A percentile compares a stretch with the other conserved stretches of the same genome.
These are phyloP conservation scores for Platygyra sinensis DNA, from an alignment of 64 coral and sea anemone genomes.

Conservation along the genomic window DNA sequence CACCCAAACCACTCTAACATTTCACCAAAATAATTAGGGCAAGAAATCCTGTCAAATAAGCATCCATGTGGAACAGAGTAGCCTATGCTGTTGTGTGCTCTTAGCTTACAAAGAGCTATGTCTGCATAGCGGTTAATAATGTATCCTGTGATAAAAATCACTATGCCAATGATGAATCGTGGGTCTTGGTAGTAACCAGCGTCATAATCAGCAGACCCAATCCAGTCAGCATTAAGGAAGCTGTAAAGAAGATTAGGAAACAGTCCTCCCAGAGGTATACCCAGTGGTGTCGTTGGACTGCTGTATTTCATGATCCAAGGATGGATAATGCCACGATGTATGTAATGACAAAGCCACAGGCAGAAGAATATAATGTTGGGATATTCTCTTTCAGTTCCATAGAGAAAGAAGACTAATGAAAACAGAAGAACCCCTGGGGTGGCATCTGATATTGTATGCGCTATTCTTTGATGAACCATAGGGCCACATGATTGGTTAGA, in stretches of 20 bases:
- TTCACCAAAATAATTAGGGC: too few species aligned
- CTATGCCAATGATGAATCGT: slow-evolving; percentile 41
- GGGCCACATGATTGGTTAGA: not conserved
- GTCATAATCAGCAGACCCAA: slow-evolving; percentile 19
- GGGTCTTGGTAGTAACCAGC: slow-evolving; percentile 45
- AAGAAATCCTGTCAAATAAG: too few species aligned
- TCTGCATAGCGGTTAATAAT: slow-evolving; percentile 55
- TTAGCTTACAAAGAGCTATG: slow-evolving; percentile 25
- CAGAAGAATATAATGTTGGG: slow-evolving; percentile 49
- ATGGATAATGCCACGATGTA: slow-evolving; percentile 58
- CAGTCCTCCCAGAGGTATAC: slow-evolving; percentile 43
- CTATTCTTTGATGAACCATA: too few species aligned
- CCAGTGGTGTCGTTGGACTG: slow-evolving; percentile 46
- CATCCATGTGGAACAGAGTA: too few species aligned
- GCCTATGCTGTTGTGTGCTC: too few species aligned
- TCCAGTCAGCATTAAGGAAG: slow-evolving; percentile 64
- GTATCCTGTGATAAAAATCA: slow-evolving; percentile 47
- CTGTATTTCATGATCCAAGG: slow-evolving; percentile 70
- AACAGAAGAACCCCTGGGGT: slow-evolving; percentile 44
- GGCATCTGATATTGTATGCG: slow-evolving; percentile 58
- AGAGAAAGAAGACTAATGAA: slow-evolving; percentile 52
- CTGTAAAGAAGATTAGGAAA: slow-evolving; percentile 55
- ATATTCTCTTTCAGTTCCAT: slow-evolving; percentile 47
- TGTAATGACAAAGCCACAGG: too few species aligned
- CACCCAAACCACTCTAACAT: too few species aligned